phyloP scores from a whole-genome alignment of 2,113 vertebrate species.

The Tragelaphus strepsiceros region DNA sequence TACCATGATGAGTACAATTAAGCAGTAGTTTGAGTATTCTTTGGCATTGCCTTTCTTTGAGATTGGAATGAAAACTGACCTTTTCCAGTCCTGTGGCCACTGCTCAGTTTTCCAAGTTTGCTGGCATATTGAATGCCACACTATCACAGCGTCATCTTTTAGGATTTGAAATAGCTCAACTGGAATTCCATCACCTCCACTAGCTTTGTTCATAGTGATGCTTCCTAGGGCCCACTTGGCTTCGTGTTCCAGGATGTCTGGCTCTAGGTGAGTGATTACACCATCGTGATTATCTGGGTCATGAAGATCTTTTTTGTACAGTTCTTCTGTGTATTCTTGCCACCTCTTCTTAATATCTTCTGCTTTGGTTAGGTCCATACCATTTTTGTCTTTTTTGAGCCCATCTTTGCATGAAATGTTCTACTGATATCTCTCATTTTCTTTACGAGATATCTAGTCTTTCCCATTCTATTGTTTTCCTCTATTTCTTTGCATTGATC shows the following conservation, averaged over 20 bases:
- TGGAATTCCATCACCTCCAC: background rate
- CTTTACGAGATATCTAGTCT: background rate
- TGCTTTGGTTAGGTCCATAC: background rate
- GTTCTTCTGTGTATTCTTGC: background rate
- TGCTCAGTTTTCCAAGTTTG: background rate
- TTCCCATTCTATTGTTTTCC: background rate
- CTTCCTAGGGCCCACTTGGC: background rate
- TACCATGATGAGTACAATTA: background rate
- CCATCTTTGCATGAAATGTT: background rate
- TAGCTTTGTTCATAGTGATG: background rate
- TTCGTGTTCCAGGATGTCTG: background rate
- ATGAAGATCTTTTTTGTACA: background rate
- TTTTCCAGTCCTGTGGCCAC: background rate
- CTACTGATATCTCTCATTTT: background rate
- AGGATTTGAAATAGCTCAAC: background rate
- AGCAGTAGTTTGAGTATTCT: background rate
- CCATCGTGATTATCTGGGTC: background rate
- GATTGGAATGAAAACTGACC: background rate
- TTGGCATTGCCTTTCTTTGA: background rate
- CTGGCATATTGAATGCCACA: background rate
- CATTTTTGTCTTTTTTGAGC: background rate
- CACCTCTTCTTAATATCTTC: background rate
- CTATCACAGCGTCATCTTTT: background rate
- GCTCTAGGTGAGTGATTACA: background rate
- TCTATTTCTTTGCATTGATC: background rate